phyloP scores from a whole-genome alignment of 2,113 vertebrate genomes.

The Pluvialis apricaria region DNA sequence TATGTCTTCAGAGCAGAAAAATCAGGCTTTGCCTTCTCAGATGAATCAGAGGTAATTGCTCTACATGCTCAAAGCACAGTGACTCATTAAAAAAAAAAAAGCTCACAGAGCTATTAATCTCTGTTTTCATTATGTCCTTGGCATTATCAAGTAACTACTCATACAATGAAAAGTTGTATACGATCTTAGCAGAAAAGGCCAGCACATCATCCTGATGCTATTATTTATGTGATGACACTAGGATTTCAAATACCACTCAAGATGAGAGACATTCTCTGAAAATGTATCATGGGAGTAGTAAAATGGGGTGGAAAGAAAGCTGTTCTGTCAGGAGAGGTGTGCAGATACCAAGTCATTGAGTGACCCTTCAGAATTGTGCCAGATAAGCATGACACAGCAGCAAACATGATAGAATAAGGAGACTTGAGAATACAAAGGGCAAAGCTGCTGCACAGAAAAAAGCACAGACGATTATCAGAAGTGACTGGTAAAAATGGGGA shows the following conservation, averaged over 20 bases:
- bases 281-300: background rate
- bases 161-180: background rate
- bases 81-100: background rate
- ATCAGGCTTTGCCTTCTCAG: background rate
- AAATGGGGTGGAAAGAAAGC: background rate
- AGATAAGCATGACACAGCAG: background rate
- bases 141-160: background rate
- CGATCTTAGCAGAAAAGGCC: background rate
- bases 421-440: background rate
- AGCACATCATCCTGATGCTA: fast-evolving
- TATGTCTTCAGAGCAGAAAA: background rate
- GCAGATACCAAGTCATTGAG: background rate
- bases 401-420: background rate
- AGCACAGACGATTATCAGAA: background rate
- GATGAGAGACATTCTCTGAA: background rate
- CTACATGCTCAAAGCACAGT: background rate
- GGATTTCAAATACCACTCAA: background rate
- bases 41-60: constrained; percentile 11
- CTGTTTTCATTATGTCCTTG: background rate
- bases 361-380: background rate
- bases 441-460: background rate
- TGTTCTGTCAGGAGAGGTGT: background rate
- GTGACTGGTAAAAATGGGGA: background rate
- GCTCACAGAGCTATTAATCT: background rate
- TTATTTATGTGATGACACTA: background rate